These are phyloP conservation scores for Emydura subglobosa DNA, from an alignment of 2,113 vertebrate species.

Conservation along the genomic window DNA sequence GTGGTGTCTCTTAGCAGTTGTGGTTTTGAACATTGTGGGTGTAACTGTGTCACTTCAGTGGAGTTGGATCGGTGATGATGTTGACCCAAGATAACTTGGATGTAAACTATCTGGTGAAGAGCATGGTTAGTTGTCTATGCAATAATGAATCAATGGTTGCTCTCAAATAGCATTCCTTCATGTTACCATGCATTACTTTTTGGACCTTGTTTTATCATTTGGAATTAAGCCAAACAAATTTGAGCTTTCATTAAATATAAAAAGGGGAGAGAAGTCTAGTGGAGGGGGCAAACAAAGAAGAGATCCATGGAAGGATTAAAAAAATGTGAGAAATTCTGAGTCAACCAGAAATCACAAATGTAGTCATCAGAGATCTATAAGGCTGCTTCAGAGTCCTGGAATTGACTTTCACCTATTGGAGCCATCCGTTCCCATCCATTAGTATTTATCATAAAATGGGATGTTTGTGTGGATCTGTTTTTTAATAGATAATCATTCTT, in stretches of 20 bases:
- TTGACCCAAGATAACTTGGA: not conserved
- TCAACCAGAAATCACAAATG: not conserved
- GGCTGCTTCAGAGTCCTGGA: not conserved
- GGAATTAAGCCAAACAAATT: slow-evolving; percentile 9
- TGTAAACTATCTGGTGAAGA: not conserved
- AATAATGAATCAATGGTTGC: not conserved
- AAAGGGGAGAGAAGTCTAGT: not conserved
- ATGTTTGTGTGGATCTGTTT: not conserved
- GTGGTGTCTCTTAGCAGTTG: not conserved
- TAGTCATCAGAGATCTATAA: not conserved
- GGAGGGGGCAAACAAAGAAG: not conserved
- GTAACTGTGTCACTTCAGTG: not conserved
- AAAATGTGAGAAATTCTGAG: not conserved
- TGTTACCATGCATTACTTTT: not conserved
- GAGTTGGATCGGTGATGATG: not conserved
- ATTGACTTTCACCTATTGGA: not conserved
- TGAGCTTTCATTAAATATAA: slow-evolving; percentile 7
- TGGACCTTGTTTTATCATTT: slow-evolving; percentile 7
- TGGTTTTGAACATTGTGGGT: not conserved
- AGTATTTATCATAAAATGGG: not conserved
- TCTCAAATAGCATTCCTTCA: not conserved
- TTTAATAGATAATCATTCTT: not conserved
- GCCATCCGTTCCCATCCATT: not conserved
- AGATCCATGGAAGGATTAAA: not conserved
- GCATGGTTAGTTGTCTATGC: not conserved